These are phyloP conservation scores for Corbicula japonica DNA, from an alignment of 2,888 invertebrate genomes.

Conservation along the genomic window DNA sequence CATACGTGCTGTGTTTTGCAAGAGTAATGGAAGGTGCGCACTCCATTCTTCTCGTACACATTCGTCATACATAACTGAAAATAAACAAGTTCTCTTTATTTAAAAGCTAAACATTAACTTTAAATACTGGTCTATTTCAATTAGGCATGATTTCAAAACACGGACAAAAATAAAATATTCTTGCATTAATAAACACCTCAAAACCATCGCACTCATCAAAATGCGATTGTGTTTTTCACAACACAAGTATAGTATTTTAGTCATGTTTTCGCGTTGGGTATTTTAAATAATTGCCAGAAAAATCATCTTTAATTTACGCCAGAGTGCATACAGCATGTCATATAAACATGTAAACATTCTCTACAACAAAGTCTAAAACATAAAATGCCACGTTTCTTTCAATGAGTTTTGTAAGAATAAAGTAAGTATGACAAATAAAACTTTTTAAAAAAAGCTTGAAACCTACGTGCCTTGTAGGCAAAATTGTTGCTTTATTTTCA, in stretches of 20 bases:
- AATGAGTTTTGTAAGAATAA: too few species aligned
- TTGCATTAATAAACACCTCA: not conserved
- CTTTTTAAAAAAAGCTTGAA: too few species aligned
- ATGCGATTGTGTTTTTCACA: not conserved
- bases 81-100: not conserved
- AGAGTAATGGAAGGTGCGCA: not conserved
- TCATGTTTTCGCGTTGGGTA: not conserved
- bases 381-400: too few species aligned
- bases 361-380: too few species aligned
- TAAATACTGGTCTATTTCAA: not conserved
- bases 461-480: too few species aligned
- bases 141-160: not conserved
- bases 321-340: too few species aligned
- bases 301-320: too few species aligned
- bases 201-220: not conserved
- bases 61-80: constrained; percentile 4
- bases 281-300: too few species aligned
- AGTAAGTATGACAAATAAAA: too few species aligned
- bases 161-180: not conserved
- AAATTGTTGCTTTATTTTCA: not conserved
- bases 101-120: not conserved
- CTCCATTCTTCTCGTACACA: not conserved
- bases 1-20: not conserved
- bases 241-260: not conserved
- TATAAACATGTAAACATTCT: too few species aligned